Percentiles rank a stretch among this genome's conserved stretches.
These are phyloP conservation scores for Cheumatopsyche charites DNA, from an alignment of 1,140 invertebrate species.

Conservation along the genomic window DNA sequence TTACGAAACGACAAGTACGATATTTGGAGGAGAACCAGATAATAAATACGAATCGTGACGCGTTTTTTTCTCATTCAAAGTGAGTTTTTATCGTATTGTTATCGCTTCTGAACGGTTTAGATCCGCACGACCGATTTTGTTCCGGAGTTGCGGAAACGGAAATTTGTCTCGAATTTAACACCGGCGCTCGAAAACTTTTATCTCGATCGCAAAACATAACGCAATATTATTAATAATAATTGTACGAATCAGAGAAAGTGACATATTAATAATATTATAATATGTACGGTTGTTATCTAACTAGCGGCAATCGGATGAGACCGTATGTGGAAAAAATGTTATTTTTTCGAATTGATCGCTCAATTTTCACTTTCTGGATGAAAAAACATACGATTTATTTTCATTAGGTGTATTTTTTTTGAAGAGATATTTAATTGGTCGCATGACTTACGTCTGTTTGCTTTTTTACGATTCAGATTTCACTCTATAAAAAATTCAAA, in stretches of 20 bases:
- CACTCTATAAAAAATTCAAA: conserved; percentile 2
- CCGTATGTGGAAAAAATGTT: no score
- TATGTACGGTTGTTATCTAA: no score
- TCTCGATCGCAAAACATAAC: conserved; percentile 1
- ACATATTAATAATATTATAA: no score
- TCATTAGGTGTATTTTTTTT: no score
- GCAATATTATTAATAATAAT: not conserved
- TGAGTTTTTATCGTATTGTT: conserved; percentile 6
- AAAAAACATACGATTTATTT: no score
- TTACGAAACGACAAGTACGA: no score
- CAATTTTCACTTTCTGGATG: no score
- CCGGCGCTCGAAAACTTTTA: not conserved
- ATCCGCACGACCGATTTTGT: conserved; percentile 12
- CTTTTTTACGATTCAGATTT: conserved; percentile 8
- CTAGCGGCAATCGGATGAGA: no score
- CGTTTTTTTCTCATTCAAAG: not conserved
- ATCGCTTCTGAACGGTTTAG: conserved; percentile 6
- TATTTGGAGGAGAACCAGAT: no score
- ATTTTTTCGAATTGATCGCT: no score
- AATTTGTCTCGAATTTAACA: not conserved
- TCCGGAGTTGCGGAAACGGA: not conserved
- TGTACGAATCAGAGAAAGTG: no score
- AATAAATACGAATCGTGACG: not conserved
- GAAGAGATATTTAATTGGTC: conserved; percentile 8
- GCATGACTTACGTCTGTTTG: not conserved